Conservation (phyloP, 2,797 vertebrate genomes). For the Sparidentex hasta region DNA sequence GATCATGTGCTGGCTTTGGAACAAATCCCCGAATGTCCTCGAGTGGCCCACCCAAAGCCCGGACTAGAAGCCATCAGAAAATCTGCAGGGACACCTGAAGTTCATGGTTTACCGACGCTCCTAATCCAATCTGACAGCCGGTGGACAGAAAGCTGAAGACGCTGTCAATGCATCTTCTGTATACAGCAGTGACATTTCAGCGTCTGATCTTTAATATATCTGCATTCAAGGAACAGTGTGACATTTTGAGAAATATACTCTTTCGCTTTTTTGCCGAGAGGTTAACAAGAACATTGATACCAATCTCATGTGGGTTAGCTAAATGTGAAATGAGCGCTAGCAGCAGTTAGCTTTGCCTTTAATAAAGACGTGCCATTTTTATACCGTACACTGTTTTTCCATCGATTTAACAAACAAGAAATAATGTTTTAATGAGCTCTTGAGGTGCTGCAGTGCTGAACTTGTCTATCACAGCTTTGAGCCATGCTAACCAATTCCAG, state of each 20-base stretch:
- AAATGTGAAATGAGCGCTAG: background rate
- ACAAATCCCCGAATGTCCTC: conserved; percentile 63
- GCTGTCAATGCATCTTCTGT: background rate
- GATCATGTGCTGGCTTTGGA: conserved; percentile 58
- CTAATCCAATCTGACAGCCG: conserved; percentile 55
- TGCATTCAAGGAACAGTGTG: background rate
- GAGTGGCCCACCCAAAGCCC: conserved; percentile 56
- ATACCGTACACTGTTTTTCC: background rate
- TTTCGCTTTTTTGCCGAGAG: background rate
- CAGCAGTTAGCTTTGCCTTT: background rate
- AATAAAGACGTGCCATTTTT: background rate
- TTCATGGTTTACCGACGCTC: conserved; percentile 40
- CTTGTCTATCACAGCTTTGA: background rate
- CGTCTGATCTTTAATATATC: background rate
- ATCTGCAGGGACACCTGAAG: conserved; percentile 43
- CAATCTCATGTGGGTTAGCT: background rate
- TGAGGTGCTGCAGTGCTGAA: accelerated
- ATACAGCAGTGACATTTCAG: background rate
- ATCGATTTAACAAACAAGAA: background rate
- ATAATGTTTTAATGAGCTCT: background rate
- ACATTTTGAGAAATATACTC: background rate
- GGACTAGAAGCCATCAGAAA: conserved; percentile 50
- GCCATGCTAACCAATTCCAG: background rate
- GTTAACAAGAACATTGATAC: background rate
- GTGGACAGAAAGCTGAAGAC: conserved; percentile 34